A percentile compares a stretch with the other conserved stretches of the same genome.
These are phyloP conservation scores for Corythornis madagascariensis DNA, from an alignment of 2,113 vertebrate species.

Conservation along the genomic window DNA sequence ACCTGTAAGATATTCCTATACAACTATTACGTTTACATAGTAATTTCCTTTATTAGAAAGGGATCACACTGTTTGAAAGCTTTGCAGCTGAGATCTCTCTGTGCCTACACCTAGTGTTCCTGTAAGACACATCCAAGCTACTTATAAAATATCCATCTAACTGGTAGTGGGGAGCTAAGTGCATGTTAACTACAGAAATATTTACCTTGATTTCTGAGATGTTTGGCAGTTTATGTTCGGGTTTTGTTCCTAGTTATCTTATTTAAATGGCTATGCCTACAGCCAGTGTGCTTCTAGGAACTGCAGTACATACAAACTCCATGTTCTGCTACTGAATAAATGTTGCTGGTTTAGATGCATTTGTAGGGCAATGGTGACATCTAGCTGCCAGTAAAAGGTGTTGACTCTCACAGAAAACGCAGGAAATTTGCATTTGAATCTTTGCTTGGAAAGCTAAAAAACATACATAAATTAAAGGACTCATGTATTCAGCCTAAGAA, in stretches of 20 bases:
- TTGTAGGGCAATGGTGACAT: conserved; percentile 43
- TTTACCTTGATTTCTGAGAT: not conserved
- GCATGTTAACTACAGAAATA: not conserved
- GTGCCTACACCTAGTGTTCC: not conserved
- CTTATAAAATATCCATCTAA: not conserved
- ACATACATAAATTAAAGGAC: not conserved
- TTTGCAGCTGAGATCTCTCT: not conserved
- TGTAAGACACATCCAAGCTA: not conserved
- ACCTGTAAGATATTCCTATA: not conserved
- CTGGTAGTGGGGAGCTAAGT: not conserved
- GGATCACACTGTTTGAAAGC: not conserved
- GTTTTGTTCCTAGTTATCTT: not conserved
- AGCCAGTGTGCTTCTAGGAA: not conserved
- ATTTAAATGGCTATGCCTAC: not conserved
- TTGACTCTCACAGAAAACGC: not conserved
- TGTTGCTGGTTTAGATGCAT: fast-evolving
- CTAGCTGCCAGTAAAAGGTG: conserved; percentile 36
- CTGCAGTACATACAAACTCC: not conserved
- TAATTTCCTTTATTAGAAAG: not conserved
- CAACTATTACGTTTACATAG: not conserved
- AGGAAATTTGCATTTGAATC: not conserved
- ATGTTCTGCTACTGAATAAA: not conserved
- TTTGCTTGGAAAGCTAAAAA: not conserved
- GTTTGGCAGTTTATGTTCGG: not conserved
- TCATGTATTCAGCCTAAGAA: not conserved